These are phyloP conservation scores for Eurystomus glaucurus DNA, from an alignment of 2,797 vertebrate genomes.

Conservation along the genomic window DNA sequence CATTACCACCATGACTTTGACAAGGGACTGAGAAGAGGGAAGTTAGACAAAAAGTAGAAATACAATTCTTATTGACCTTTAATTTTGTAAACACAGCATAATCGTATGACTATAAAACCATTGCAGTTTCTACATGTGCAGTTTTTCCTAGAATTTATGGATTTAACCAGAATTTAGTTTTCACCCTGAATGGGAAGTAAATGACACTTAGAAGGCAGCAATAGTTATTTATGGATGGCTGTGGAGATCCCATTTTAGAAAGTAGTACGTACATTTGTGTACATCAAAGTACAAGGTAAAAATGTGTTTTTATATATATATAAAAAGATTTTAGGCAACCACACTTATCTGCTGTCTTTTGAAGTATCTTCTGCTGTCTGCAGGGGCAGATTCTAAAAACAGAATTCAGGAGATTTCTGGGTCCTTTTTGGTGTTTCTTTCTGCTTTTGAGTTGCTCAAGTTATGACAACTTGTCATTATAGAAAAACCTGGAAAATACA, in stretches of 20 bases:
- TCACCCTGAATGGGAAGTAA: background rate
- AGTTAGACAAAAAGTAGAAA: too few relatives aligned
- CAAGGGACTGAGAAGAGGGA: background rate
- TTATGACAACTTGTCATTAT: background rate
- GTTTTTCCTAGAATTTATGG: background rate
- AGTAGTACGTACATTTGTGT: background rate
- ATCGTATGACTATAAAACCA: background rate
- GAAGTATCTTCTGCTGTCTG: background rate
- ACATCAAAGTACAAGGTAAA: background rate
- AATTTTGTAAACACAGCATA: background rate
- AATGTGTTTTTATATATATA: background rate
- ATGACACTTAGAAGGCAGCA: background rate
- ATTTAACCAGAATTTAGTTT: background rate
- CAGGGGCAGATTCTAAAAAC: background rate
- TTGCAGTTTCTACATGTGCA: background rate
- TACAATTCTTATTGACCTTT: background rate
- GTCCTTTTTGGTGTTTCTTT: background rate
- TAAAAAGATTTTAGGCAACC: background rate
- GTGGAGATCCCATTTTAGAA: background rate
- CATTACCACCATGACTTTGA: background rate
- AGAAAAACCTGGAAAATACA: background rate
- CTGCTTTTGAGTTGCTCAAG: background rate
- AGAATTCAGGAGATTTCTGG: background rate
- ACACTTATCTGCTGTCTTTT: background rate
- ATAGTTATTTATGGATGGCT: background rate